Evolutionary conservation across 2,113 vertebrate genomes (phyloP).

Genomic region (Opisthocomus hoazin): DNA sequence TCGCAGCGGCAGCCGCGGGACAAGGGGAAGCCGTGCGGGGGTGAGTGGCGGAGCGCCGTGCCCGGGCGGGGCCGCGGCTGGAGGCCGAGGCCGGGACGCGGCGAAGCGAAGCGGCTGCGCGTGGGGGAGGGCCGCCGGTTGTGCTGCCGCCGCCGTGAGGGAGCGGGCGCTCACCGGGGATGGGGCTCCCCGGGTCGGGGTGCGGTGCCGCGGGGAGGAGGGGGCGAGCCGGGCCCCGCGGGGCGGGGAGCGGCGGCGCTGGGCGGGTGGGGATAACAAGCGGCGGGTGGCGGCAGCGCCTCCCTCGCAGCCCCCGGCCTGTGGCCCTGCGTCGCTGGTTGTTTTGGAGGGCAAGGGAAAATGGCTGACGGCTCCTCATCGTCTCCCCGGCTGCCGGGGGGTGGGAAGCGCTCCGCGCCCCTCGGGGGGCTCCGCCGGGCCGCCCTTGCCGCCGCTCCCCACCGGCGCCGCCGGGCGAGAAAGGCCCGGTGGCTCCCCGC

Average conservation of each 20-base stretch:
- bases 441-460: background rate
- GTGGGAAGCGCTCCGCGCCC: background rate
- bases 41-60: conserved; percentile 16
- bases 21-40: conserved; percentile 25
- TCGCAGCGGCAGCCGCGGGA: conserved; percentile 32
- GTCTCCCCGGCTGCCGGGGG: conserved; percentile 66
- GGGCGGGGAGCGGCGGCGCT: background rate
- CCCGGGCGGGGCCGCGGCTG: background rate
- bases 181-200: background rate
- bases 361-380: conserved; percentile 80
- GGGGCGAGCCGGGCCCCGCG: background rate
- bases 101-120: background rate
- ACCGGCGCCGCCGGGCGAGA: background rate
- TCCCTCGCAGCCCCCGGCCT: conserved; percentile 23
- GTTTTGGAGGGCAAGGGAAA: conserved; percentile 79
- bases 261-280: background rate
- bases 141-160: background rate
- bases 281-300: background rate
- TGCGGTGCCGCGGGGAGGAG: background rate
- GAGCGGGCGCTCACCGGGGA: background rate
- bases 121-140: background rate
- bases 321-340: conserved; percentile 54
- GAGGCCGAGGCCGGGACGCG: background rate
- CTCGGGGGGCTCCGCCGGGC: background rate
- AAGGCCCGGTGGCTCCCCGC: background rate